A percentile compares a stretch with the other conserved stretches of the same genome.
phyloP scores from a whole-genome alignment of 2,113 vertebrate genomes.

The cat (Felis catus) region DNA sequence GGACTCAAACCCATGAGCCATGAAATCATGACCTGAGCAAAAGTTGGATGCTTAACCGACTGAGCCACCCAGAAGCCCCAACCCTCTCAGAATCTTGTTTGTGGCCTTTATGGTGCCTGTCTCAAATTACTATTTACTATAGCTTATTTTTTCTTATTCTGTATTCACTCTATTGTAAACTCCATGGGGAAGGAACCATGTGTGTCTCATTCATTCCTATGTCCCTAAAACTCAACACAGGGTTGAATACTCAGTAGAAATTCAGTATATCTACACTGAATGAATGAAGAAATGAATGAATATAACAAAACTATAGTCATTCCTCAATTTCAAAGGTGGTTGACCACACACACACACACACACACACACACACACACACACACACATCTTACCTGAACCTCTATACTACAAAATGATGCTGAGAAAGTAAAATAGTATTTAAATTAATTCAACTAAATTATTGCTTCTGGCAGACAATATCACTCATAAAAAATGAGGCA shows the following conservation, averaged over 20 bases:
- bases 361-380: background rate
- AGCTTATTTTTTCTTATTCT: background rate
- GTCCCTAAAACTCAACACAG: background rate
- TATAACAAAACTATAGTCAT: background rate
- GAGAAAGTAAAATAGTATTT: constrained; percentile 41
- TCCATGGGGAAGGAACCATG: background rate
- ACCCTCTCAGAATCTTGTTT: background rate
- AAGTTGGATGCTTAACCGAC: too few species aligned
- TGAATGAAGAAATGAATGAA: background rate
- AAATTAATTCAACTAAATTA: constrained; percentile 25
- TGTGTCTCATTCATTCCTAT: background rate
- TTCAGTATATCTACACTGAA: background rate
- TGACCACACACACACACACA: background rate
- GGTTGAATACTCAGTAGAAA: background rate
- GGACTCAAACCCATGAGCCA: too few species aligned
- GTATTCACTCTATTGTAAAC: background rate
- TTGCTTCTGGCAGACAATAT: background rate
- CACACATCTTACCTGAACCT: background rate
- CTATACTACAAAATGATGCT: background rate
- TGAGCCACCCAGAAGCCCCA: too few species aligned
- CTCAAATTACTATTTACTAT: background rate
- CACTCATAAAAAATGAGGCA: background rate
- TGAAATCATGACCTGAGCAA: too few species aligned
- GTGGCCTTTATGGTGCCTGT: background rate
- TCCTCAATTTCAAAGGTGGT: constrained; percentile 20